Base-by-base conservation (phyloP, 1,140 invertebrate genomes). In the Camponotus pennsylvanicus region DNA sequence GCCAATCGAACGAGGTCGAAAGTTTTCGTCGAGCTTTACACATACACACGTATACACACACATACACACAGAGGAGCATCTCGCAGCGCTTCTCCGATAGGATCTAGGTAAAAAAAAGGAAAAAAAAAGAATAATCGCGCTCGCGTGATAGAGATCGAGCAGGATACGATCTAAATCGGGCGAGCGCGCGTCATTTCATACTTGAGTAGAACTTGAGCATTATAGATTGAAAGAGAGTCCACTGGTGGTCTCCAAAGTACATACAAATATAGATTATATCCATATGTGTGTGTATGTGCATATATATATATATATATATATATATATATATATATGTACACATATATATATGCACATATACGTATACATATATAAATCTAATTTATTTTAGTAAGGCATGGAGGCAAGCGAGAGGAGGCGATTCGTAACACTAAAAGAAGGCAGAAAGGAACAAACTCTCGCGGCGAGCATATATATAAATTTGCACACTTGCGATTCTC, bases 231-330 rank as follows among this genome's bases (percentile, higher is more conserved):
- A 27, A 21, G 79, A 76, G 78, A 59, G 89, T 83, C 91, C 91
- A 88, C 92, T 90, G 92, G 91, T 93, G 90, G 91, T 85, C 87
- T 78, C 73, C 71, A 89, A 71, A 66, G 32, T 77, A 85, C 27
- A 87, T 52, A 67, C 85, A 76, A 49, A 59, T 79, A 88, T 86
- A 77, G 86, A 88, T 67, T 40, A 67, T 79, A 87, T 75, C n/a
- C 69, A 80, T 77, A 77, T 76, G 45, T 87, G 85, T 84, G 55
- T 85, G 82, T 89, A 85, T 66, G 73, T 71, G 55, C 84, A 86
- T 55, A 82, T 85, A 88, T 88, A 90, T 89, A 87, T 86, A 91
- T 90, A 93, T 45, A 45, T 11, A 45, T 45, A 3, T 45, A 45
- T 45, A 3, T 11, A 11, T 11, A 11, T 13, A 49, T 49, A 3